Conservation (phyloP, 1,140 invertebrate genomes). For the Hydropsyche tenuis region DNA sequence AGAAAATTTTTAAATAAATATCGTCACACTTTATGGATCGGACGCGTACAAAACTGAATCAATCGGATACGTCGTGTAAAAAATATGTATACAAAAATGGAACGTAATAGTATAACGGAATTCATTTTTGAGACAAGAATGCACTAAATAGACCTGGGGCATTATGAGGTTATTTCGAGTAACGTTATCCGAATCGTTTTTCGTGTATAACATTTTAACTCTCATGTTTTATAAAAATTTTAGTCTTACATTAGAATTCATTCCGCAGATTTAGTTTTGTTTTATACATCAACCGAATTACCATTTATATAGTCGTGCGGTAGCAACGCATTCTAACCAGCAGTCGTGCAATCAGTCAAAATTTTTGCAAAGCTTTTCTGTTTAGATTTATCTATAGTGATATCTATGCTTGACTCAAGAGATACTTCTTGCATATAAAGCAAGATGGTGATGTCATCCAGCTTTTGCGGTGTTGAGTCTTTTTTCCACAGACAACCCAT, state of each 20-base stretch:
- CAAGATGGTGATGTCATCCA: conserved; percentile 11
- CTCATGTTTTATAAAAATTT: too few species aligned
- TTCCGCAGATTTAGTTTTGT: not conserved
- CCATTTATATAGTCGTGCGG: conserved; percentile 19
- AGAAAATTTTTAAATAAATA: not conserved
- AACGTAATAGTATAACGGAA: conserved; percentile 2
- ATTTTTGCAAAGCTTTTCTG: conserved; percentile 12
- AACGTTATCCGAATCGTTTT: not conserved
- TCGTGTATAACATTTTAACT: too few species aligned
- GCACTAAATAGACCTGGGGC: conserved; percentile 1
- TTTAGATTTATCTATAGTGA: conserved; percentile 19
- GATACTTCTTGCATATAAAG: conserved; percentile 11
- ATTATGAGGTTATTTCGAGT: not conserved
- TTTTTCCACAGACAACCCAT: not conserved
- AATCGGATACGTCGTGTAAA: not conserved
- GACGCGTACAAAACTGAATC: not conserved
- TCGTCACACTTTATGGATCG: not conserved
- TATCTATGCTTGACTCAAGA: not conserved
- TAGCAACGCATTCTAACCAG: conserved; percentile 2
- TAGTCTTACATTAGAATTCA: not conserved
- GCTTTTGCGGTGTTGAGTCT: conserved; percentile 14
- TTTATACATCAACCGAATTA: not conserved
- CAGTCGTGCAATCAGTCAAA: conserved; percentile 21
- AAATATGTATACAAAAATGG: not conserved
- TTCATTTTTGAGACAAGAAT: conserved; percentile 14